Evolutionary conservation across 1,140 invertebrate species (phyloP), one percentile per base, ranked within the genome.

Genomic region (Sarcophaga peregrina): DNA sequence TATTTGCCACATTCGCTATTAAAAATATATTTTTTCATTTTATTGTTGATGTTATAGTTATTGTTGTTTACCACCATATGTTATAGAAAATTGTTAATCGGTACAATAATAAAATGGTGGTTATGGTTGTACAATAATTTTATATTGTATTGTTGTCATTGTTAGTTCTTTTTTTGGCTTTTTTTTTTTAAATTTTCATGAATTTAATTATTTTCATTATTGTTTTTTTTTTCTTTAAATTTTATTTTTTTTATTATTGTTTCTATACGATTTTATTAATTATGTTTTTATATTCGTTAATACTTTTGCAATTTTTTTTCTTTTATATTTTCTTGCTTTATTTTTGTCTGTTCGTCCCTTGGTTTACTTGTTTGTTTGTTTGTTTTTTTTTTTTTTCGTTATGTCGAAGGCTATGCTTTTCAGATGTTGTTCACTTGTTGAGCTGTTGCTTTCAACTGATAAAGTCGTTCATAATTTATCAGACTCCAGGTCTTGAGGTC

Each of bases 401-500:
- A 3, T 74, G 5, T 46, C 13, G 52, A 47, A n/a, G 73, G 37
- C 46, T 37, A 37, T 47, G 2, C 52, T 75, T 78, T 78, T 50
- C 8, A 9, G n/a, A 15, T 78, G 80, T 68, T 81, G 54, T 72
- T 72, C 80, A 81, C 80, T 81, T 72, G 80, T 81, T 81, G 80
- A 81, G 68, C 80, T 17, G 52, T 72, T 45, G 46, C 54, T 81
- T 81, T 81, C 80, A 50, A 82, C 81, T 82, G 81, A 73, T 68
- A 48, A 50, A 62, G 62, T 50, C 48, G 52, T 82, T 74, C 48
- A 82, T 74, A 74, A 82, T 82, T 82, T 82, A 74, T 82, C 81
- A 82, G 72, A 68, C 81, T 82, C 81, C 62, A 82, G 52, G 81
- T 73, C 81, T 82, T 68, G 81, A 82, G 81, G 81, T 82, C 81